phyloP scores from a whole-genome alignment of 2,888 invertebrate genomes.

The Drosophila buzzatii region DNA sequence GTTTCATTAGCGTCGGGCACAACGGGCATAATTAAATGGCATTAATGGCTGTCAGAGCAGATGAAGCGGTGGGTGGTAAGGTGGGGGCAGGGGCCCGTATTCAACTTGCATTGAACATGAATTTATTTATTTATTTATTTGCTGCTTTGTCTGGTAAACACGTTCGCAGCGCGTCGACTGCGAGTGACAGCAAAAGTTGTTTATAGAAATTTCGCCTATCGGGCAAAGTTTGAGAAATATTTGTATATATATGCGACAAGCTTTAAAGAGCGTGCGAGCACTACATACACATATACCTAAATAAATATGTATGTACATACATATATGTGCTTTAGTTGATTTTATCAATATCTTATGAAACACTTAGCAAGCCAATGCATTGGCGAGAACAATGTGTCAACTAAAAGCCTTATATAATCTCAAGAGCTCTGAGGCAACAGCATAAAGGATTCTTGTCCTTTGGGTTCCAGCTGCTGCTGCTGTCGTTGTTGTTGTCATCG shows the following conservation, averaged over 20 bases:
- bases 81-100: neutral
- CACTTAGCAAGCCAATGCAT: neutral
- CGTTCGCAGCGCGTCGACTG: neutral
- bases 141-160: neutral
- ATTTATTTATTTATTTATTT: neutral
- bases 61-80: neutral
- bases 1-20: conserved; percentile 53
- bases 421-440: neutral
- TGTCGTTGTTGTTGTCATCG: conserved; percentile 1
- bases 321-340: neutral
- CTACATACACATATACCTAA: neutral
- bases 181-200: conserved; percentile 1
- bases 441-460: conserved; percentile 7
- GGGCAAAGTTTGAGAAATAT: neutral
- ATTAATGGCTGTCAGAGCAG: conserved; percentile 19
- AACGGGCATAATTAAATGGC: conserved; percentile 59
- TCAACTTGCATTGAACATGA: conserved; percentile 1
- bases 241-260: neutral
- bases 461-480: conserved; percentile 13
- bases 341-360: neutral
- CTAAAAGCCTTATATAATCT: conserved; percentile 5
- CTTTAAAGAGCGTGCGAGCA: neutral
- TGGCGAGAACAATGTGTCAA: neutral
- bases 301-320: neutral
- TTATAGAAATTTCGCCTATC: neutral